Percentiles rank a stretch among this genome's conserved stretches.
These are phyloP conservation scores for Drosophila pseudotalamancana DNA, from an alignment of 2,888 invertebrate genomes.

Conservation along the genomic window DNA sequence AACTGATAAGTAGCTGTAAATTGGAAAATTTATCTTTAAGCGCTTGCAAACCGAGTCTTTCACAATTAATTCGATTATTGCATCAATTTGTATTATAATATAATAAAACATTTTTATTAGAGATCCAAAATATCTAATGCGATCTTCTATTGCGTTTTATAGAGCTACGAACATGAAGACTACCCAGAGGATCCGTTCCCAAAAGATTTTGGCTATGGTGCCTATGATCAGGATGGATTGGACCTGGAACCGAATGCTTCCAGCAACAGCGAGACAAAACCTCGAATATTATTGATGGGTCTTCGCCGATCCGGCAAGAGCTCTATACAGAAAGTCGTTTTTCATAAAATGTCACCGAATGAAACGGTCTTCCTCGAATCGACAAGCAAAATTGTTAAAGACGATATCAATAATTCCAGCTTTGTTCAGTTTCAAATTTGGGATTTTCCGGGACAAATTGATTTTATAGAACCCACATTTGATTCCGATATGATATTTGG, in stretches of 20 bases:
- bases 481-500: slow-evolving; percentile 98
- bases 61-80: no score
- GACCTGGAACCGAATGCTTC: slow-evolving; percentile 69
- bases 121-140: background rate
- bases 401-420: slow-evolving; percentile 96
- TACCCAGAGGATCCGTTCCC: slow-evolving; percentile 90
- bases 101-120: background rate
- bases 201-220: slow-evolving; percentile 96
- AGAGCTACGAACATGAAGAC: slow-evolving; percentile 87
- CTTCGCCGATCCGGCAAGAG: slow-evolving; percentile 98
- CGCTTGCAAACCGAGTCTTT: background rate
- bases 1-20: slow-evolving; percentile 9
- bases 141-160: slow-evolving; percentile 4
- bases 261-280: slow-evolving; percentile 87
- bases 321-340: slow-evolving; percentile 99
- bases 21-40: background rate
- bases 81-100: background rate
- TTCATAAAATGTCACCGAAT: slow-evolving; percentile 99
- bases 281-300: slow-evolving; percentile 97
- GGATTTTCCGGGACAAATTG: slow-evolving; percentile 99
- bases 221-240: slow-evolving; percentile 90
- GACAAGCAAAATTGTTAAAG: slow-evolving; percentile 99
- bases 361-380: slow-evolving; percentile 99
- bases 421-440: slow-evolving; percentile 99
- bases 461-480: slow-evolving; percentile 98